These are phyloP conservation scores for Merops nubicus DNA, from an alignment of 2,113 vertebrate genomes.

Conservation along the genomic window DNA sequence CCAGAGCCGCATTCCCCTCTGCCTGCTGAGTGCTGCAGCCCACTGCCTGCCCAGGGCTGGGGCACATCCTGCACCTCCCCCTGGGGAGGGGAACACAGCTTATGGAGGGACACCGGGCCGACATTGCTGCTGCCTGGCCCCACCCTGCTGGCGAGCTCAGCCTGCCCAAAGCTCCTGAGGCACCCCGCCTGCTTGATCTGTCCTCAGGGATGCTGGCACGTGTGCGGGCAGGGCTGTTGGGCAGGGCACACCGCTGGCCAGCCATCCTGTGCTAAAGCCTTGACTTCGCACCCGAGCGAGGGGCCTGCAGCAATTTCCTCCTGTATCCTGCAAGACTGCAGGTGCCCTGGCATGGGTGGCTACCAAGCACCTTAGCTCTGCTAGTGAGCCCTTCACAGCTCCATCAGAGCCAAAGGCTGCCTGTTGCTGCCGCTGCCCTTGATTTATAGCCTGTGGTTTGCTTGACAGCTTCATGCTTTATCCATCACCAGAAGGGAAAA, in stretches of 20 bases:
- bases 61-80: neutral
- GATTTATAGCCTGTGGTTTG: neutral
- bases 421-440: neutral
- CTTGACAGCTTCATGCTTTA: neutral
- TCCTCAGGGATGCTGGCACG: neutral
- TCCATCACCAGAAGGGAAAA: neutral
- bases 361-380: neutral
- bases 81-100: accelerated
- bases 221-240: neutral
- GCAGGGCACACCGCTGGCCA: neutral
- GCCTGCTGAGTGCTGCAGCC: neutral
- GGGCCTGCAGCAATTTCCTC: neutral
- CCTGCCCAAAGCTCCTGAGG: neutral
- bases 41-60: neutral
- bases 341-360: neutral
- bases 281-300: accelerated
- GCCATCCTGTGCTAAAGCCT: neutral
- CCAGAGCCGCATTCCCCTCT: accelerated
- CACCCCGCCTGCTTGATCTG: neutral
- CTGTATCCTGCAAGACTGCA: accelerated
- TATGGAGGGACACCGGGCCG: accelerated
- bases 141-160: neutral
- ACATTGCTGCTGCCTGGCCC: neutral
- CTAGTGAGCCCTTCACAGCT: accelerated
- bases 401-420: neutral